phyloP scores from a whole-genome alignment of 2,113 vertebrate species.

The Vicugna pacos region DNA sequence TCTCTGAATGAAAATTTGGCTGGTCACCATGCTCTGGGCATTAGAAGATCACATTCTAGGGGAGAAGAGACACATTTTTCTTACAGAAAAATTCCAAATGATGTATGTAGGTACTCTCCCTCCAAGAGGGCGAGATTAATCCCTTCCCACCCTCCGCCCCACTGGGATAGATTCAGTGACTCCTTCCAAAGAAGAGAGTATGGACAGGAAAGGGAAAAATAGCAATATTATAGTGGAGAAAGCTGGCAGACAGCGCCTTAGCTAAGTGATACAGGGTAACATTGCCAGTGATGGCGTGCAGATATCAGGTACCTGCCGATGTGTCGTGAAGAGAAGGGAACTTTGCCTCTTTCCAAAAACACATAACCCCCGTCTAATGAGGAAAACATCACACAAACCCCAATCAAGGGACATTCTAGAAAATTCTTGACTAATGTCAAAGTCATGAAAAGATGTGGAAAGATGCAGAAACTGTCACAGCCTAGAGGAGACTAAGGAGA shows the following conservation, averaged over 20 bases:
- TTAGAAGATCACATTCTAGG: neutral
- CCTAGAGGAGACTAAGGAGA: neutral
- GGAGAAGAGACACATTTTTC: neutral
- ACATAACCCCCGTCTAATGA: neutral
- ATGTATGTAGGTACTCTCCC: neutral
- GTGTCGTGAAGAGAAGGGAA: neutral
- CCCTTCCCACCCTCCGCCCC: rapidly evolving
- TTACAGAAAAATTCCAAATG: neutral
- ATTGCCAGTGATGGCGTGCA: neutral
- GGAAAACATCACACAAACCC: neutral
- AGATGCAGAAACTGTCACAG: neutral
- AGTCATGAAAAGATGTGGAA: neutral
- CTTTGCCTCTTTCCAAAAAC: neutral
- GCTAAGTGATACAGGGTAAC: neutral
- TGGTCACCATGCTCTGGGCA: neutral
- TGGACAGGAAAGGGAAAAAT: neutral
- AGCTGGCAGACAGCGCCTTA: neutral
- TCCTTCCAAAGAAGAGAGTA: neutral
- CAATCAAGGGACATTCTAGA: neutral
- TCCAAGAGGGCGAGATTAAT: neutral
- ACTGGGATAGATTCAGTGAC: neutral
- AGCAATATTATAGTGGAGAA: neutral
- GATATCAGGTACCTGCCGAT: neutral
- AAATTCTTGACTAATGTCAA: neutral
- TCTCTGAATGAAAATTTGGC: neutral